Base-by-base conservation (phyloP, 2,113 vertebrate genomes). In the Eptatretus burgeri region DNA sequence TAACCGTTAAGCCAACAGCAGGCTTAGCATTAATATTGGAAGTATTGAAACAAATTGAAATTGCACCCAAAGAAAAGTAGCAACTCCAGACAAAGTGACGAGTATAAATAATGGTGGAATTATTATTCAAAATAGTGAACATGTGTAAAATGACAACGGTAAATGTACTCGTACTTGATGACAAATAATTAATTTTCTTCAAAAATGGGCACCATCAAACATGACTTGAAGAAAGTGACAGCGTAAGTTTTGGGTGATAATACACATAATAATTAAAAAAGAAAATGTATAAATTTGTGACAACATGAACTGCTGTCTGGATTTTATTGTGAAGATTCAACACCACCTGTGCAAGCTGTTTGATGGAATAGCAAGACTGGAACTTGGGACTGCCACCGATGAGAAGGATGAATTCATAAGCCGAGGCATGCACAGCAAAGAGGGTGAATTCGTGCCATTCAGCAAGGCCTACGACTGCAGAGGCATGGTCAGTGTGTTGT, bases 271-370 rank as follows among this genome's bases (percentile, higher is more conserved):
- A 41, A 49, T 14, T 64, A 49, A 4, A n/a, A 11, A 51, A 18
- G 51, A 27, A 14, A 13, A 9, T 8, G 13, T 50, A 27, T 18
- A 51, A 19, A 12, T 51, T 11, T 50, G n/a, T 1, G 20, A 11
- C 20, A 51, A 51, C 63, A 64, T 13, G 1, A 16, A 9, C 50
- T 5, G 11, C 13, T 13, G 13, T 50, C 10, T 60, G 51, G 13
- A 62, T 13, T 14, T 64, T 66, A 49, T 51, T 51, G 66, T 62
- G 49, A 67, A 93, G 91, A 84, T 88, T 69, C 84, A 93, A 64
- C 78, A 73, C 50, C 91, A 95, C 71, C 81, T 94, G 68, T 77
- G 84, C 66, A 95, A 98, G 71, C 78, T 98, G 63, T 98, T 95
- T 67, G 87, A 94, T 78, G 95, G 78, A 69, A 78, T 83, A 75